These are phyloP conservation scores for Neodiprion pinetum DNA, from an alignment of 1,140 invertebrate species.

Conservation along the genomic window DNA sequence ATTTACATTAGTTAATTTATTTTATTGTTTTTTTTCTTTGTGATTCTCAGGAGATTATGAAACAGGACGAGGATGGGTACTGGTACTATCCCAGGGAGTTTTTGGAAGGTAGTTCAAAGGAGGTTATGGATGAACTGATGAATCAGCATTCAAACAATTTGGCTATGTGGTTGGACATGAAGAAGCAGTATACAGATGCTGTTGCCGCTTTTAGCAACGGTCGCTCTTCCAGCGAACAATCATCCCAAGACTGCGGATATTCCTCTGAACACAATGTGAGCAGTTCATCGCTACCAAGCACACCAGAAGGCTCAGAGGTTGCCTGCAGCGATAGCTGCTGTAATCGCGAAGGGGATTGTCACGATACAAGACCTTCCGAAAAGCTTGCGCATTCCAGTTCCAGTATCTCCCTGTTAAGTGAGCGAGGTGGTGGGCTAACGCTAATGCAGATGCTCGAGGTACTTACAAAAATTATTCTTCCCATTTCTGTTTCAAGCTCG, in stretches of 20 bases:
- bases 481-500: constrained; percentile 29
- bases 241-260: constrained; percentile 83
- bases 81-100: background rate
- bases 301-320: constrained; percentile 84
- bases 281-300: constrained; percentile 75
- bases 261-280: constrained; percentile 80
- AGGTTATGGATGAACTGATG: constrained; percentile 50
- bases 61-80: background rate
- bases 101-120: constrained; percentile 26
- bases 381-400: constrained; percentile 51
- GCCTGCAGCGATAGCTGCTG: constrained; percentile 85
- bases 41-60: background rate
- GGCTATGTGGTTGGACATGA: constrained; percentile 53
- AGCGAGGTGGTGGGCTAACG: constrained; percentile 59
- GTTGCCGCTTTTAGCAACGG: constrained; percentile 47
- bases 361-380: constrained; percentile 48
- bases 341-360: constrained; percentile 73
- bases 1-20: background rate
- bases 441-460: constrained; percentile 77
- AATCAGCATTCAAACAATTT: constrained; percentile 43
- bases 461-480: constrained; percentile 28
- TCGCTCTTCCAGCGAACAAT: constrained; percentile 70
- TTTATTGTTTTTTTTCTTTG: too few relatives aligned
- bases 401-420: constrained; percentile 47
- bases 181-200: constrained; percentile 42